A percentile compares a stretch with the other conserved stretches of the same genome.
These are phyloP conservation scores for Heliconius nattereri DNA, from an alignment of 1,140 invertebrate species.

Conservation along the genomic window DNA sequence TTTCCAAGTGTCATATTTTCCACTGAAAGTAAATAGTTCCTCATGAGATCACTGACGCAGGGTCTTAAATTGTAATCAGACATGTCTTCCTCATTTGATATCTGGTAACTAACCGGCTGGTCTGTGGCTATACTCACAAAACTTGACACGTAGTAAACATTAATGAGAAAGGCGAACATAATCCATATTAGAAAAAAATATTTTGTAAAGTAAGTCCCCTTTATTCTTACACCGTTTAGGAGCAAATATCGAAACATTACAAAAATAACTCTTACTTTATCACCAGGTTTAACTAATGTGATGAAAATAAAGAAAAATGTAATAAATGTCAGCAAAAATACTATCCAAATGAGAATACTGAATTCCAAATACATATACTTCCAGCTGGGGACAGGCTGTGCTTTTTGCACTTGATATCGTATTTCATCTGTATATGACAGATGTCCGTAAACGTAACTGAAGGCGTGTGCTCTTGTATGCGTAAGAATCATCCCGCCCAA, in stretches of 20 bases:
- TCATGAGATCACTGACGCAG: constrained; percentile 45
- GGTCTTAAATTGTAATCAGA: constrained; percentile 43
- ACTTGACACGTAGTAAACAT: constrained; percentile 52
- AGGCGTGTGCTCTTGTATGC: constrained; percentile 43
- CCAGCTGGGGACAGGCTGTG: constrained; percentile 43
- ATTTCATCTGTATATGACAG: constrained; percentile 53
- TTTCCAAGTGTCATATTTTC: neutral
- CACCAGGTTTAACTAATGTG: constrained; percentile 40
- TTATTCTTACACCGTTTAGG: constrained; percentile 38
- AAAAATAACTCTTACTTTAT: constrained; percentile 47
- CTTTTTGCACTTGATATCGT: constrained; percentile 50
- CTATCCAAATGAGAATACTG: constrained; percentile 48
- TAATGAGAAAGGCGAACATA: constrained; percentile 56
- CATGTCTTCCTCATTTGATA: constrained; percentile 44
- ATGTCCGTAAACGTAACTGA: constrained; percentile 50
- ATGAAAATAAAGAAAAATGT: constrained; percentile 44
- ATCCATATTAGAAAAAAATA: constrained; percentile 53
- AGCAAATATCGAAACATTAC: constrained; percentile 49
- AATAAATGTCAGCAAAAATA: constrained; percentile 45
- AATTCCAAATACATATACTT: constrained; percentile 58
- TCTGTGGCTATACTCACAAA: constrained; percentile 51
- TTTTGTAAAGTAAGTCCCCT: constrained; percentile 24
- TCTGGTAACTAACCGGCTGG: constrained; percentile 46
- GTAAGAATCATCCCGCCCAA: constrained; percentile 55
- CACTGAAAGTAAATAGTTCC: constrained; percentile 27